Evolutionary conservation across 2,113 vertebrate genomes (phyloP).

Genomic region (Poicephalus meyeri): DNA sequence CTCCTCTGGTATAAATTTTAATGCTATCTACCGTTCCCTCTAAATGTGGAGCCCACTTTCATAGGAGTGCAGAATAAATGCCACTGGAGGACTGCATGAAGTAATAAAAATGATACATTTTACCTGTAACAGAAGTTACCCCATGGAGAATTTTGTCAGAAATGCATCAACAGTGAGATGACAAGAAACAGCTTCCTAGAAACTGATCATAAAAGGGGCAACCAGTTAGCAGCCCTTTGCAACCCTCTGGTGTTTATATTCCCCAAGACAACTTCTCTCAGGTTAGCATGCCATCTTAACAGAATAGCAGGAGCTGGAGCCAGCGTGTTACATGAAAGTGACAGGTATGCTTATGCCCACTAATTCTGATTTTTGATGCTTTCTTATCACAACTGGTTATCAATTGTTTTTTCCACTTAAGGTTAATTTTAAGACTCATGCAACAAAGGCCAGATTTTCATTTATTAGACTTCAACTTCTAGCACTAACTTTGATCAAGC

Average conservation of each 20-base stretch:
- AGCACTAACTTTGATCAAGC: background rate
- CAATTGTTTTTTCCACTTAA: background rate
- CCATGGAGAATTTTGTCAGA: background rate
- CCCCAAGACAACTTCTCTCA: background rate
- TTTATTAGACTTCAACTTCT: background rate
- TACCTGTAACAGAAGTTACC: background rate
- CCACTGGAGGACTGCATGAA: background rate
- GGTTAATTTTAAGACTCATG: background rate
- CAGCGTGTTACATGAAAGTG: background rate
- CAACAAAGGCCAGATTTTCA: background rate
- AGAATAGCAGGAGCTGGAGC: background rate
- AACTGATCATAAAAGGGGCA: conserved; percentile 6
- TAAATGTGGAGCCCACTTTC: background rate
- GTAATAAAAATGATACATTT: conserved; percentile 14
- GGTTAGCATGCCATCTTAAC: background rate
- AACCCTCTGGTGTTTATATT: background rate
- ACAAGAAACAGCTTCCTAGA: background rate
- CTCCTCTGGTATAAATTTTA: background rate
- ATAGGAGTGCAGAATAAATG: background rate
- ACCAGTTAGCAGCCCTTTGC: background rate
- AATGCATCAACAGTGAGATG: background rate
- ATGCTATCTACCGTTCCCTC: background rate
- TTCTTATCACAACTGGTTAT: background rate
- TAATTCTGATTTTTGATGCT: background rate
- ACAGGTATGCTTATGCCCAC: background rate